A percentile compares a stretch with the other conserved stretches of the same genome.
phyloP scores from a whole-genome alignment of 2,797 vertebrate genomes.

The Thunnus albacares region DNA sequence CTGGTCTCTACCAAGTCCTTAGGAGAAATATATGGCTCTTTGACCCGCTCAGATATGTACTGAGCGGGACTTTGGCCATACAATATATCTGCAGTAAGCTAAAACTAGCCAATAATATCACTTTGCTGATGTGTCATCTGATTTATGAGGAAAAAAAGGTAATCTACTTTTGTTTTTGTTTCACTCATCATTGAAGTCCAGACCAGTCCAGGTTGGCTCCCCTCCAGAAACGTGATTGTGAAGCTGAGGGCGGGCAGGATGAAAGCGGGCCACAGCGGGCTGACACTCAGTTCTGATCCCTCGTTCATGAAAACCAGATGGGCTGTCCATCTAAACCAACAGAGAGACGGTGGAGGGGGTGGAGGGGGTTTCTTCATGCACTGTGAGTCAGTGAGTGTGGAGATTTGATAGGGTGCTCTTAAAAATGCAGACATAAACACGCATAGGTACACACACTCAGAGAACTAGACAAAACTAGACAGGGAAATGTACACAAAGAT shows the following conservation, averaged over 20 bases:
- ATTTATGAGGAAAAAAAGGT: constrained; percentile 15
- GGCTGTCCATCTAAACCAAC: constrained; percentile 62
- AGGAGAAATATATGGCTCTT: background rate
- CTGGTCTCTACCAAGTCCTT: background rate
- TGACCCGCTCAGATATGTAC: background rate
- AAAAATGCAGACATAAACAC: constrained; percentile 72
- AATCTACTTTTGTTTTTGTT: constrained; percentile 35
- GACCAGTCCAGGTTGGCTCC: constrained; percentile 27
- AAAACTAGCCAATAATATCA: background rate
- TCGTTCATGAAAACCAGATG: constrained; percentile 81
- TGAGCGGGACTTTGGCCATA: background rate
- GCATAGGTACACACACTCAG: constrained; percentile 23
- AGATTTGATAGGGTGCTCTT: constrained; percentile 50
- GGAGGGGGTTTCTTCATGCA: constrained; percentile 12
- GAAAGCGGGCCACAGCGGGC: constrained; percentile 62
- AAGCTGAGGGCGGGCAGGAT: constrained; percentile 47
- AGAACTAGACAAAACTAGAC: constrained; percentile 66
- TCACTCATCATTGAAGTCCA: constrained; percentile 43
- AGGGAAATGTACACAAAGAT: constrained; percentile 68
- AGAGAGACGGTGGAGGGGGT: constrained; percentile 5
- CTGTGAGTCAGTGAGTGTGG: constrained; percentile 53
- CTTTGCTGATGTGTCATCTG: background rate
- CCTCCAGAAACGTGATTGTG: constrained; percentile 44
- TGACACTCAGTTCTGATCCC: constrained; percentile 58
- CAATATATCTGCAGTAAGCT: background rate